A percentile compares a stretch with the other conserved stretches of the same genome.
These are phyloP conservation scores for Tachina lurida DNA, from an alignment of 2,888 invertebrate genomes.

Conservation along the genomic window DNA sequence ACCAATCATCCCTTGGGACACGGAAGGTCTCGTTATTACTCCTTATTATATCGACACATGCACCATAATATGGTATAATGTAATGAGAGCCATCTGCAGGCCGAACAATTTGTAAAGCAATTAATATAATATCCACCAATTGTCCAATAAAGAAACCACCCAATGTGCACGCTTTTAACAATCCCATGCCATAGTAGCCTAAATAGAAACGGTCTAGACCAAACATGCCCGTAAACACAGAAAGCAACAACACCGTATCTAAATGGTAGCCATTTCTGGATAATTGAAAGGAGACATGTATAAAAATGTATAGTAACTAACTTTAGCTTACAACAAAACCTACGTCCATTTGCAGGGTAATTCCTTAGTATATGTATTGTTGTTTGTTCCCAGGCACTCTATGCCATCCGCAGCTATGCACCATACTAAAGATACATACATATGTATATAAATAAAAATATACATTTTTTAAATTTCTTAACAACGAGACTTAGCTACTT, in stretches of 20 bases:
- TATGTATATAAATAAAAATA: too few species aligned
- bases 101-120: slow-evolving; percentile 88
- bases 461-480: too few species aligned
- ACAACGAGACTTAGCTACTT: not conserved
- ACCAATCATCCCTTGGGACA: slow-evolving; percentile 91
- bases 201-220: slow-evolving; percentile 98
- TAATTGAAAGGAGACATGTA: slow-evolving; percentile 66
- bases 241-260: slow-evolving; percentile 95
- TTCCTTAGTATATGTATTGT: slow-evolving; percentile 90
- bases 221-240: slow-evolving; percentile 99
- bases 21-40: slow-evolving; percentile 94
- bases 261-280: slow-evolving; percentile 96
- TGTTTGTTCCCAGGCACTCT: slow-evolving; percentile 90
- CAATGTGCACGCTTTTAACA: slow-evolving; percentile 96
- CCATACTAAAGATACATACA: slow-evolving; percentile 86
- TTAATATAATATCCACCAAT: slow-evolving; percentile 96
- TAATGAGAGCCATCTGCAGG: slow-evolving; percentile 98
- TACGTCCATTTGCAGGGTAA: slow-evolving; percentile 98
- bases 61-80: slow-evolving; percentile 96
- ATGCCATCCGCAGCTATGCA: slow-evolving; percentile 93
- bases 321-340: slow-evolving; percentile 82
- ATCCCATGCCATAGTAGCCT: slow-evolving; percentile 98
- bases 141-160: slow-evolving; percentile 99
- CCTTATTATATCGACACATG: slow-evolving; percentile 90
- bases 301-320: not conserved